Percentiles rank a stretch among this genome's conserved stretches.
Conservation (phyloP, 2,888 invertebrate genomes). For the Acronicta leporina region DNA sequence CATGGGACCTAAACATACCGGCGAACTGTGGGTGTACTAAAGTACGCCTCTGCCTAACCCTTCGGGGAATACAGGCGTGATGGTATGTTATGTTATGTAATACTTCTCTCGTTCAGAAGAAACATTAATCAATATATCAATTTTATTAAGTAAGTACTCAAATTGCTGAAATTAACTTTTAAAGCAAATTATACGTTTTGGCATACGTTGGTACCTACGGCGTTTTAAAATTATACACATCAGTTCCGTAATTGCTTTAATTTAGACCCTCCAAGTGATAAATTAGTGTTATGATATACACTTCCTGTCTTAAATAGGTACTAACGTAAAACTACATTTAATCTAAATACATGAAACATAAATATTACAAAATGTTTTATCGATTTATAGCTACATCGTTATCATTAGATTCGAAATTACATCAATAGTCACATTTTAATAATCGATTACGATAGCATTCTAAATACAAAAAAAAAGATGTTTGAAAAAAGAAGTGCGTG, state of each 20-base stretch:
- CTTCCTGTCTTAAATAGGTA: conserved; percentile 31
- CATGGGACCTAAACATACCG: too few species aligned
- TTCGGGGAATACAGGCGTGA: too few species aligned
- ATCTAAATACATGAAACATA: conserved; percentile 1
- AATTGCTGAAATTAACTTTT: conserved; percentile 8
- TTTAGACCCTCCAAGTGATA: conserved; percentile 24
- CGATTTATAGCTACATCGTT: background rate
- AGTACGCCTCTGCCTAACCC: too few species aligned
- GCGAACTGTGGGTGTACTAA: too few species aligned
- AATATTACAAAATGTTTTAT: conserved; percentile 16
- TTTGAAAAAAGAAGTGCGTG: conserved; percentile 27
- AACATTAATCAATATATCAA: conserved; percentile 20
- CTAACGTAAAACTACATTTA: background rate
- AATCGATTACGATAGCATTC: conserved; percentile 33
- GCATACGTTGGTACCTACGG: background rate
- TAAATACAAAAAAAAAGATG: conserved; percentile 7
- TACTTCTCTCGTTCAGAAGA: conserved; percentile 3
- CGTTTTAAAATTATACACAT: conserved; percentile 17
- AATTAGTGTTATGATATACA: conserved; percentile 35
- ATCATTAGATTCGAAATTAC: background rate
- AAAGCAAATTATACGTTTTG: conserved; percentile 1
- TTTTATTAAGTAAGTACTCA: conserved; percentile 8
- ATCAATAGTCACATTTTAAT: conserved; percentile 15
- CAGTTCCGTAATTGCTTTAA: conserved; percentile 16
- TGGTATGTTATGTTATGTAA: too few species aligned